phyloP scores from a whole-genome alignment of 2,797 vertebrate species.

The Hemitrygon akajei region DNA sequence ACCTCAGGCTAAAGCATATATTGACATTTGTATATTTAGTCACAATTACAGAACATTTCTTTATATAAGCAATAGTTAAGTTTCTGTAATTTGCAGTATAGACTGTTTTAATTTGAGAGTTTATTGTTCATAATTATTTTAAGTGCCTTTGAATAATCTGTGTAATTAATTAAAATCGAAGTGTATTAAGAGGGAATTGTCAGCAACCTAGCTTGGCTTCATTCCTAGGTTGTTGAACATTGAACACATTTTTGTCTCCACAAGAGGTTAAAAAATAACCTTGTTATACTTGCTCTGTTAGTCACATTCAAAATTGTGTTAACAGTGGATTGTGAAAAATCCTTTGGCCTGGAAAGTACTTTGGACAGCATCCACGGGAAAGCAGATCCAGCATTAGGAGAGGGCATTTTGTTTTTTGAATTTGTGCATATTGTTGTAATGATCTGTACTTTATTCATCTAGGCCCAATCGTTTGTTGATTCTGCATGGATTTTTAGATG shows the following conservation, averaged over 20 bases:
- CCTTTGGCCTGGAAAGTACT: background rate
- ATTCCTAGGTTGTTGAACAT: no score
- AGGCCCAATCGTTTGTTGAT: slow-evolving; percentile 96
- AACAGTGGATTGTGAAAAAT: background rate
- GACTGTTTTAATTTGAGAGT: background rate
- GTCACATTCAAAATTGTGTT: background rate
- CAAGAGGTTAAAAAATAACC: background rate
- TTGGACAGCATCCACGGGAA: background rate
- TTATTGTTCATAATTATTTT: no score
- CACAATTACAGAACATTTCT: background rate
- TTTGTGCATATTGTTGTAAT: background rate
- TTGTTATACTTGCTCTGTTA: background rate
- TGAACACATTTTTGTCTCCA: background rate
- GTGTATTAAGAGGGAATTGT: background rate
- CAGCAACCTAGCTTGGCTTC: background rate
- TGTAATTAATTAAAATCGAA: background rate
- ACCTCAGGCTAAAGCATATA: background rate
- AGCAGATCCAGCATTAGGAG: background rate
- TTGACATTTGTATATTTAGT: background rate
- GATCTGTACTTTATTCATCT: background rate
- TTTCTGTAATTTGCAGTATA: background rate
- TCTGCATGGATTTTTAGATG: slow-evolving; percentile 92
- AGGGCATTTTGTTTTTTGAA: background rate
- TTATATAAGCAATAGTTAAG: background rate
- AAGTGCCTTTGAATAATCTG: background rate